Percentiles rank a stretch among this genome's conserved stretches.
These are phyloP conservation scores for Drosophila chauvacae DNA, from an alignment of 1,140 invertebrate species.

Conservation along the genomic window DNA sequence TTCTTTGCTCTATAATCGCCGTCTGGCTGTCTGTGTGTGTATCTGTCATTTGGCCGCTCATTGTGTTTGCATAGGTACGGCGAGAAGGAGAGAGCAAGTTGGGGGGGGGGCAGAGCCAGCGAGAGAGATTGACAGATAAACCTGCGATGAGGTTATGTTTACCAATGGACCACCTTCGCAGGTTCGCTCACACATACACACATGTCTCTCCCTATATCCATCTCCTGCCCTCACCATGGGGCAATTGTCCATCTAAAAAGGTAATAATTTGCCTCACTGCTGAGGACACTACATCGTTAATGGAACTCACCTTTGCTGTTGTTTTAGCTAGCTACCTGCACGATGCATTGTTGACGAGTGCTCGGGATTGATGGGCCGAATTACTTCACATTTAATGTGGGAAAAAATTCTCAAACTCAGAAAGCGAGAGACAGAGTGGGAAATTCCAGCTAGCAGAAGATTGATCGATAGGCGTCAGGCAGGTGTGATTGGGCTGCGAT, in stretches of 20 bases:
- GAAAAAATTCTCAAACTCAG: slow-evolving; percentile 33
- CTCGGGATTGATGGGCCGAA: slow-evolving; percentile 40
- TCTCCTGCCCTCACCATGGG: slow-evolving; percentile 2
- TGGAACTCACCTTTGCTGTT: slow-evolving; percentile 21
- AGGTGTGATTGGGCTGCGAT: background rate
- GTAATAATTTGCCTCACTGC: slow-evolving; percentile 67
- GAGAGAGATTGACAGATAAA: slow-evolving; percentile 56
- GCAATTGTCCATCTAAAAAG: slow-evolving; percentile 61
- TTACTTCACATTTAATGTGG: slow-evolving; percentile 72
- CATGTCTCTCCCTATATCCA: background rate
- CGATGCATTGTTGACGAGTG: slow-evolving; percentile 26
- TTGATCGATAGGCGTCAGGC: slow-evolving; percentile 15
- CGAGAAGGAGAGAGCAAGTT: slow-evolving; percentile 11
- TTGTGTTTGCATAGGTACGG: slow-evolving; percentile 54
- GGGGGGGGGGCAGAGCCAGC: slow-evolving; percentile 9
- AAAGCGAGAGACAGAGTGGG: background rate
- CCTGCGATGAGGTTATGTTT: slow-evolving; percentile 42
- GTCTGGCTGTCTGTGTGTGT: slow-evolving; percentile 50
- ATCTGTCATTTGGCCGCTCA: slow-evolving; percentile 60
- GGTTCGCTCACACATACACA: slow-evolving; percentile 27
- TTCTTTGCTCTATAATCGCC: slow-evolving; percentile 62
- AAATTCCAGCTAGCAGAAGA: background rate
- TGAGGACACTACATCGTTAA: slow-evolving; percentile 31
- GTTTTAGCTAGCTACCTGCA: slow-evolving; percentile 42
- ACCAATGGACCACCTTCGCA: slow-evolving; percentile 52